Conservation (phyloP, 2,797 vertebrate species). For the Mus caroli region DNA sequence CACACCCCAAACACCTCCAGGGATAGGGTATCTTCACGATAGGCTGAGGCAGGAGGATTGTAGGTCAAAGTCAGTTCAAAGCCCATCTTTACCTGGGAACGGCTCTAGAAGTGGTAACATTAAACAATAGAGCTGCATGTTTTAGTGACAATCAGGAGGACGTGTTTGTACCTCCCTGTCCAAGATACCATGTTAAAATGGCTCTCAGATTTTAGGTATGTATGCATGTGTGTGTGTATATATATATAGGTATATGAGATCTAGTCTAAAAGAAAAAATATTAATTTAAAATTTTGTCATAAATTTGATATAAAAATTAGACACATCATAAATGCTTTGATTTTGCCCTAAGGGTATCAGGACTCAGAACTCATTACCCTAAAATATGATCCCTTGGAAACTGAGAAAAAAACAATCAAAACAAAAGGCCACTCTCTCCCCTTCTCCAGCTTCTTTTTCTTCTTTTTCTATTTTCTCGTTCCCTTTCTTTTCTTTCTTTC, state of each 20-base stretch:
- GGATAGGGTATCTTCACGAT: too few species aligned
- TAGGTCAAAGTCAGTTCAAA: too few species aligned
- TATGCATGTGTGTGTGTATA: not conserved
- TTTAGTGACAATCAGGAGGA: not conserved
- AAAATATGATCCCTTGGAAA: not conserved
- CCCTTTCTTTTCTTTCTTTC: not conserved
- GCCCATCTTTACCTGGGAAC: not conserved
- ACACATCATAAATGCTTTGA: too few species aligned
- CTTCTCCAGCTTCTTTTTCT: not conserved
- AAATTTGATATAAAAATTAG: not conserved
- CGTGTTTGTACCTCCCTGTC: not conserved
- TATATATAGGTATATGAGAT: not conserved
- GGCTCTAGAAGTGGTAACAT: not conserved
- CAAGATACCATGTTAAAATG: not conserved
- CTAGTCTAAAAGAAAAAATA: not conserved
- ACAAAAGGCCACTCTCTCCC: not conserved
- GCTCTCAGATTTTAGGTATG: not conserved
- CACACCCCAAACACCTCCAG: not conserved
- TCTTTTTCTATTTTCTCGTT: not conserved
- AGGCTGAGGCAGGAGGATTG: not conserved
- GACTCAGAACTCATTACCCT: not conserved
- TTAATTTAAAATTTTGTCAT: not conserved
- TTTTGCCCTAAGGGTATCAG: not conserved
- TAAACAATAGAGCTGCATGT: not conserved
- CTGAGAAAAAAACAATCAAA: not conserved